Evolutionary conservation across 2,888 invertebrate species (phyloP), one percentile per base, ranked within the genome.

Genomic region (Ctena decussata): DNA sequence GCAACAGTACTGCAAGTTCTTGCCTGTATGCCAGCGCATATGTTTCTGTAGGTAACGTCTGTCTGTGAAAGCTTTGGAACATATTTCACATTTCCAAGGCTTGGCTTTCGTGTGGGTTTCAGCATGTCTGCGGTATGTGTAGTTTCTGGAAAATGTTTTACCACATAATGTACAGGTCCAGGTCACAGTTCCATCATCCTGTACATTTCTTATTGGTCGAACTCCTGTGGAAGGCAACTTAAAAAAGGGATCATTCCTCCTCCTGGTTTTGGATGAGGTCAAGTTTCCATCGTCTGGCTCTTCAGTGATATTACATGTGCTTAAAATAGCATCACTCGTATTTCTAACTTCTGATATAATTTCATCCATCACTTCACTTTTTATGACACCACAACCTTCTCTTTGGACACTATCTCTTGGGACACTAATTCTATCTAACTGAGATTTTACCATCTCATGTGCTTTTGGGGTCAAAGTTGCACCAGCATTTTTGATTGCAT

Each of bases 11-110:
- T 46, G 49, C 30, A 73, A 46, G 32, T 73, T 30, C 21, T 73
- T 24, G 12, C 73, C 73, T 18, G 73, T 73, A 21, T 73, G 73
- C 73, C 73, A 73, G 11, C 73, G 44, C 73, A 73, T 73, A 49
- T 73, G 73, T 15, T 73, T 73, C 18, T 46, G n/a, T 24, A 73
- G 41, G 15, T 73, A 73, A 27, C 73, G n/a, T n/a, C 35, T 73
- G 35, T 73, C 73, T 24, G 46, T 46, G 30, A 73, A 73, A 6
- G 46, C 73, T 15, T 73, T 73, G 6, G 46, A 12, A 46, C 73
- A 73, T 8, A 49, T 73, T 30, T 73, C 49, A 49, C 73, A 73
- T 44, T 46, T 49, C 32, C 49, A 73, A 1, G 73, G 73, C 21
- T 49, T 44, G 30, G 32, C 46, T 30, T 32, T 32, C 11, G 18